phyloP scores from a whole-genome alignment of 64 coral and sea anemone genomes.

The Pachyseris speciosa region DNA sequence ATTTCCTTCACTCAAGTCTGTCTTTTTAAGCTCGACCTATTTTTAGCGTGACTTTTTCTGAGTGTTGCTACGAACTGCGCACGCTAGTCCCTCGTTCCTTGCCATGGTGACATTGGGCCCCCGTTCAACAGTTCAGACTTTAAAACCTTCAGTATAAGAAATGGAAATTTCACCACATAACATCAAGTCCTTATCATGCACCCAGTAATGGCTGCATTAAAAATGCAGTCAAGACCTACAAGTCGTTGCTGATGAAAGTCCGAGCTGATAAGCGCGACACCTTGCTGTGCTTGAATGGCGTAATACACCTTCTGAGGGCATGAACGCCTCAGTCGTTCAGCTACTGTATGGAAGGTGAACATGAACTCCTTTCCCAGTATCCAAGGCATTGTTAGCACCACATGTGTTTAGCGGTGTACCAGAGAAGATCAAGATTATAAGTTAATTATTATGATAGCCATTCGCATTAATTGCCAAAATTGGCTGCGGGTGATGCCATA shows the following conservation, averaged over 20 bases:
- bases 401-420: slow-evolving; percentile 3
- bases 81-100: no score
- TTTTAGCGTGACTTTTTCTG: no score
- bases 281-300: slow-evolving; percentile 4
- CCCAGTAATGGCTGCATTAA: background rate
- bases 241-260: slow-evolving; percentile 5
- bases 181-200: slow-evolving; percentile 12
- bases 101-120: slow-evolving; percentile 8
- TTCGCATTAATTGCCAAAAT: slow-evolving; percentile 4
- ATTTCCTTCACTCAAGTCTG: no score
- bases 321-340: slow-evolving; percentile 8
- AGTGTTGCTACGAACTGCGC: no score
- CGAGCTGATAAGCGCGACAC: slow-evolving; percentile 1
- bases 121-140: slow-evolving; percentile 12
- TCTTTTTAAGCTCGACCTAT: no score
- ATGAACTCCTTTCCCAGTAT: slow-evolving; percentile 22
- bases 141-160: background rate
- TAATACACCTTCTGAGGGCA: slow-evolving; percentile 20
- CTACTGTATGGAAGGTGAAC: slow-evolving; percentile 7
- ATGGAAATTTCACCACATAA: background rate
- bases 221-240: slow-evolving; percentile 28
- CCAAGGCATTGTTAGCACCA: slow-evolving; percentile 13
- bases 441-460: background rate
- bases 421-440: background rate
- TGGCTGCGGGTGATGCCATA: background rate